phyloP scores from a whole-genome alignment of 2,113 vertebrate species.

The Dicentrarchus labrax region DNA sequence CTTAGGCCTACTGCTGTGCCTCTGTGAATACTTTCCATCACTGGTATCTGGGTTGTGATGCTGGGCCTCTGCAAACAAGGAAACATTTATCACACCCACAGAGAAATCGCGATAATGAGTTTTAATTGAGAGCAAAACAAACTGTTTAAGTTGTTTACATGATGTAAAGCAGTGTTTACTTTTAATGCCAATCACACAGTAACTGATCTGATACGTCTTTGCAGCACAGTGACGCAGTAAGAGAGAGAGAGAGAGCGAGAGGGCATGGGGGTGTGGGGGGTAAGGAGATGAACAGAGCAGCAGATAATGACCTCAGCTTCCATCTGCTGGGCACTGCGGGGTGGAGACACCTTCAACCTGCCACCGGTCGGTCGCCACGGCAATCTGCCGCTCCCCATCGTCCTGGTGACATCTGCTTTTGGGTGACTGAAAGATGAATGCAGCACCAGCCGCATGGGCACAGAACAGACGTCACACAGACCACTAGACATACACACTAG shows the following conservation, averaged over 20 bases:
- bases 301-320: constrained; percentile 80
- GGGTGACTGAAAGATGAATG: constrained; percentile 84
- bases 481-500: constrained; percentile 67
- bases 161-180: constrained; percentile 57
- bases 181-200: constrained; percentile 43
- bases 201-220: constrained; percentile 43
- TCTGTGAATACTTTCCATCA: constrained; percentile 51
- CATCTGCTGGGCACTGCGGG: constrained; percentile 77
- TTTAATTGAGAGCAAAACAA: constrained; percentile 57
- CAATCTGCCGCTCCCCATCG: constrained; percentile 83
- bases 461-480: constrained; percentile 76
- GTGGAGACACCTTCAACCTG: constrained; percentile 83
- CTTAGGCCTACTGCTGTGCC: constrained; percentile 37
- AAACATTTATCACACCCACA: constrained; percentile 40
- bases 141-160: constrained; percentile 55
- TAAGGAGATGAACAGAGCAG: constrained; percentile 70
- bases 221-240: constrained; percentile 39
- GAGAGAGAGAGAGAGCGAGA: constrained; percentile 6
- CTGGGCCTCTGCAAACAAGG: constrained; percentile 35
- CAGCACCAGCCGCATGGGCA: constrained; percentile 74
- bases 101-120: constrained; percentile 51
- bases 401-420: constrained; percentile 85
- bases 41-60: constrained; percentile 30
- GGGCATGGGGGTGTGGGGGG: constrained; percentile 11
- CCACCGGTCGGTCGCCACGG: constrained; percentile 73